Evolutionary conservation across 2,888 invertebrate genomes (phyloP).

Genomic region (Thera britannica): DNA sequence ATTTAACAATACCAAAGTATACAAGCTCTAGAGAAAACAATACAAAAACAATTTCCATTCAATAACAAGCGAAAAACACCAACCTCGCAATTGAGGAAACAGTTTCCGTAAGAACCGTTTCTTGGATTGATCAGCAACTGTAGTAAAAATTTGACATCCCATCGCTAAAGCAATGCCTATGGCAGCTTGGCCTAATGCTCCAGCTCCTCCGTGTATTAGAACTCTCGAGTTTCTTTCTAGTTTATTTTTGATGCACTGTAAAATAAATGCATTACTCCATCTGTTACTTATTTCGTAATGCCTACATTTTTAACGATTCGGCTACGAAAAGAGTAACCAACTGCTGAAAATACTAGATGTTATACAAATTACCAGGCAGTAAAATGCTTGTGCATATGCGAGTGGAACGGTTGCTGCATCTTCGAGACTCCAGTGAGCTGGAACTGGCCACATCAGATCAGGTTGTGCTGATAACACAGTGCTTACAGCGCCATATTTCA

Average conservation of each 20-base stretch:
- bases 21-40: too few relatives aligned
- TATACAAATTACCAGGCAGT: constrained; percentile 55
- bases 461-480: constrained; percentile 79
- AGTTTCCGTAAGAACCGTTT: constrained; percentile 61
- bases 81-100: constrained; percentile 64
- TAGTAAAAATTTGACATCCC: constrained; percentile 62
- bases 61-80: not conserved
- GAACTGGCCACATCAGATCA: constrained; percentile 87
- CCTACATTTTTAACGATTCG: too few relatives aligned
- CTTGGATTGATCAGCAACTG: constrained; percentile 61
- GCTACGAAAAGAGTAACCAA: not conserved
- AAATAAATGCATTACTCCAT: not conserved
- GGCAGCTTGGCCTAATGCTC: constrained; percentile 66
- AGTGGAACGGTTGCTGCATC: constrained; percentile 91
- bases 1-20: not conserved
- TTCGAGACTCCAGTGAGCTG: constrained; percentile 87
- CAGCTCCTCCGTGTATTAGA: constrained; percentile 49
- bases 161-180: constrained; percentile 58
- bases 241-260: constrained; percentile 43
- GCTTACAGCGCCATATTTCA: constrained; percentile 79
- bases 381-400: constrained; percentile 86
- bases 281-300: too few relatives aligned
- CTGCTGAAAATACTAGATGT: not conserved
- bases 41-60: not conserved
- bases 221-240: constrained; percentile 38